phyloP scores from a whole-genome alignment of 2,797 vertebrate species.

The Hoplostethus mediterraneus region DNA sequence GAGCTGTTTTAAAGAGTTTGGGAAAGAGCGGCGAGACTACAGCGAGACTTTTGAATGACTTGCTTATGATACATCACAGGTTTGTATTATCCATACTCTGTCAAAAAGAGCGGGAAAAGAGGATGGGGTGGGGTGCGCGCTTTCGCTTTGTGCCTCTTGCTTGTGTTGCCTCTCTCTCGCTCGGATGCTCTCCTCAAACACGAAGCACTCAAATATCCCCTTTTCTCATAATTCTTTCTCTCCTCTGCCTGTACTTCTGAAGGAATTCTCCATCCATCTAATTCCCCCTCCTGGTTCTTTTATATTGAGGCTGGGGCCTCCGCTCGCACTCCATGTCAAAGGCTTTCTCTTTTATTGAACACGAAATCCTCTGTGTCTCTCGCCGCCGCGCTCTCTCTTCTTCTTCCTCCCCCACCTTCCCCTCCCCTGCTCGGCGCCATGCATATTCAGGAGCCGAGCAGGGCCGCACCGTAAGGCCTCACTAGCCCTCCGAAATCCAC shows the following conservation, averaged over 20 bases:
- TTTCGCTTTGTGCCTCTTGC: conserved; percentile 27
- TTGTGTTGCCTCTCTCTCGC: conserved; percentile 64
- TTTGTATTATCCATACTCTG: conserved; percentile 69
- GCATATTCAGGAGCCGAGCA: conserved; percentile 82
- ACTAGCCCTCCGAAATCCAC: conserved; percentile 76
- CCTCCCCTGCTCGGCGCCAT: conserved; percentile 65
- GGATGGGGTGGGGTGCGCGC: conserved; percentile 26
- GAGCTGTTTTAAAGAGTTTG: conserved; percentile 64
- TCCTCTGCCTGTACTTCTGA: conserved; percentile 82
- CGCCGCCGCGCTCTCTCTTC: conserved; percentile 71
- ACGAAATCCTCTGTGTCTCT: conserved; percentile 86
- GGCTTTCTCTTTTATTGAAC: conserved; percentile 88
- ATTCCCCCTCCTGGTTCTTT: conserved; percentile 85
- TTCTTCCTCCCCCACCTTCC: too few species aligned
- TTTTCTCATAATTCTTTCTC: conserved; percentile 74
- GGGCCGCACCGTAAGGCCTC: conserved; percentile 64
- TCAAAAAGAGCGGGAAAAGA: conserved; percentile 36
- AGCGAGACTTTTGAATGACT: conserved; percentile 65
- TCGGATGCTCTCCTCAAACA: conserved; percentile 32
- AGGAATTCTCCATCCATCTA: conserved; percentile 85
- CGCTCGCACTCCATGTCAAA: conserved; percentile 87
- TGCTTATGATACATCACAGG: conserved; percentile 59
- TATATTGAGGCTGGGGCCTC: conserved; percentile 84
- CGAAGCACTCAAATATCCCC: conserved; percentile 73
- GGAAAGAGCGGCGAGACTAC: conserved; percentile 44